Evolutionary conservation across 1,140 invertebrate species (phyloP), one percentile per base, ranked within the genome.

Genomic region (Neodiprion pinetum): DNA sequence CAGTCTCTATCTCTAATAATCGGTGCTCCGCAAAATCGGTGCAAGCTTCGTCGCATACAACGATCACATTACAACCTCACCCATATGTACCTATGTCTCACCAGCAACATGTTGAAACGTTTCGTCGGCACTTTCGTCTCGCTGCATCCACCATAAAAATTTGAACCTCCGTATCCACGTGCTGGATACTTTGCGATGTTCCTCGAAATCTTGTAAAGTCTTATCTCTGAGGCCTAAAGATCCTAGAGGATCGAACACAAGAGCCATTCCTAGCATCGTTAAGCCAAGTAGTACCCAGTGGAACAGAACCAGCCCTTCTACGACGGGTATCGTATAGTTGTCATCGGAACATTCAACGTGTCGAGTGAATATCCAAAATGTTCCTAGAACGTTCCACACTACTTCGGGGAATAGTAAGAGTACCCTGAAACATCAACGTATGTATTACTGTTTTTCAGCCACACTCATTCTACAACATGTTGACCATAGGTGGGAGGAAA

Each of bases 101-200:
- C 94, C 94, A 85, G 95, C 94, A 77, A 96, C 93, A 87, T 96
- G 94, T 85, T 94, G 93, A 86, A 96, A 96, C 9, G 95, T 95
- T 88, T 95, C 93, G 79, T 92, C 92, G 69, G 93, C 94, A 78
- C 94, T 93, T 85, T 96, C 94, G 84, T 96, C 94, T 48, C 91
- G 89, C 73, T 93, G 91, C 78, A 95, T 88, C 92, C 95, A 96
- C 87, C 95, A 97, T 78, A 96, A 93, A 10, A 94, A 91, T 87
- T 92, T 90, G 82, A 95, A 95, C 66, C 95, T 87, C 11, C 93
- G 84, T 0, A 93, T 89, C 93, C 93, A 94, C 9, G 94, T 88
- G 0, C 91, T 90, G 0, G 92, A 90, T 0, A 90, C 81, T 71
- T 90, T 90, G 10, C 86, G 82, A 70, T 90, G 88, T 68, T 89